A percentile compares a stretch with the other conserved stretches of the same genome.
Conservation (phyloP, 2,113 vertebrate genomes). For the Calidris pugnax region DNA sequence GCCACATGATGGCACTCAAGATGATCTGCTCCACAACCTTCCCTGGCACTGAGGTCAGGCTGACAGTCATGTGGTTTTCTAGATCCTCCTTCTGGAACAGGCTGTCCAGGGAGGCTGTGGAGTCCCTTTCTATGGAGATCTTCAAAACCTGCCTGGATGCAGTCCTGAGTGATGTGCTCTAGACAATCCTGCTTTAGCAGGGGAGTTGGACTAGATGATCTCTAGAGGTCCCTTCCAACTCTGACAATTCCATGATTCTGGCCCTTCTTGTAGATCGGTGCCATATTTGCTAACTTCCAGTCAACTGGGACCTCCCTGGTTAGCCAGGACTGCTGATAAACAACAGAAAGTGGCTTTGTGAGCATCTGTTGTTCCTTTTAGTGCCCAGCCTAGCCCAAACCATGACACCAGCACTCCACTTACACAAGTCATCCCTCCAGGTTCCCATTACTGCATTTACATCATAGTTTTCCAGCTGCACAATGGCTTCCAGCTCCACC, state of each 20-base stretch:
- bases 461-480: not conserved
- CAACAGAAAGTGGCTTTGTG: not conserved
- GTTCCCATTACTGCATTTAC: not conserved
- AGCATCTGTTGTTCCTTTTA: not conserved
- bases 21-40: not conserved
- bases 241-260: no score
- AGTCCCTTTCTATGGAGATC: no score
- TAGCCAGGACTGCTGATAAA: not conserved
- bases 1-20: fast-evolving
- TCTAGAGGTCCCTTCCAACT: no score
- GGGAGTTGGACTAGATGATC: no score
- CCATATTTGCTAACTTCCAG: not conserved
- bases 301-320: fast-evolving
- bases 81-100: not conserved
- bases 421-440: not conserved
- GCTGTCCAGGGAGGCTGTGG: no score
- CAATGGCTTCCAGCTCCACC: not conserved
- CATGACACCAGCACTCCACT: not conserved
- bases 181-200: no score
- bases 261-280: not conserved
- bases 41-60: fast-evolving
- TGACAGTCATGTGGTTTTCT: not conserved
- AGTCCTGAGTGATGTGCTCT: no score
- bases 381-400: not conserved
- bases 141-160: no score